These are phyloP conservation scores for Rhingia campestris DNA, from an alignment of 2,888 invertebrate species.

Conservation along the genomic window DNA sequence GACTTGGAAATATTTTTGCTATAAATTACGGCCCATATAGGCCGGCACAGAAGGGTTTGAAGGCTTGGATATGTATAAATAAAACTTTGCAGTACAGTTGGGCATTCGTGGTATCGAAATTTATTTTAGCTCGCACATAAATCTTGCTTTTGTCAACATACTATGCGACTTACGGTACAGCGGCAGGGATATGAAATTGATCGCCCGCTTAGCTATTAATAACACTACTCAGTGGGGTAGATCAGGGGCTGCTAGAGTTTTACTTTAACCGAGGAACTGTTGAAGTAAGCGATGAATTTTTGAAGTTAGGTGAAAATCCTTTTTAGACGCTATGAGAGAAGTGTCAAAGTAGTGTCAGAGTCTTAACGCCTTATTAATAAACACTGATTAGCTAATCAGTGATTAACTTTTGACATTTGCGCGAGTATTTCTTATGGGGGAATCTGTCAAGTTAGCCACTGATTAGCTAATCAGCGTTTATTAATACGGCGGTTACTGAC, in stretches of 20 bases:
- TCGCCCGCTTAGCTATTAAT: slow-evolving; percentile 24
- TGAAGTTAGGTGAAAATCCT: no score
- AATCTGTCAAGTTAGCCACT: no score
- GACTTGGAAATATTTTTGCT: slow-evolving; percentile 42
- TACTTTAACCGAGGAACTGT: no score
- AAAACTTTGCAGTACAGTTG: background rate
- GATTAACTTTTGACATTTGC: no score
- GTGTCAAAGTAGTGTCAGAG: no score
- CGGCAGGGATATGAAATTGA: slow-evolving; percentile 12
- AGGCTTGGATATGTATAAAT: background rate
- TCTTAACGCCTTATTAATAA: no score
- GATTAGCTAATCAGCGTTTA: no score
- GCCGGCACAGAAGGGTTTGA: background rate
- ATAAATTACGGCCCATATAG: slow-evolving; percentile 40
- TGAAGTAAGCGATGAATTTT: no score
- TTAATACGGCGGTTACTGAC: no score
- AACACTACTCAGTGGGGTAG: slow-evolving; percentile 21
- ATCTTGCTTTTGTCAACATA: slow-evolving; percentile 29
- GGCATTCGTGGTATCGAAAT: slow-evolving; percentile 21
- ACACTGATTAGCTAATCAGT: no score
- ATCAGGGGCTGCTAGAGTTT: background rate
- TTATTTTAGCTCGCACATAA: slow-evolving; percentile 40
- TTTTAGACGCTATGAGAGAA: no score
- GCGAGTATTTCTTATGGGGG: no score
- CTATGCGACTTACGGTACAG: background rate